phyloP scores from a whole-genome alignment of 2,797 vertebrate genomes.

The Protosalanx chinensis region DNA sequence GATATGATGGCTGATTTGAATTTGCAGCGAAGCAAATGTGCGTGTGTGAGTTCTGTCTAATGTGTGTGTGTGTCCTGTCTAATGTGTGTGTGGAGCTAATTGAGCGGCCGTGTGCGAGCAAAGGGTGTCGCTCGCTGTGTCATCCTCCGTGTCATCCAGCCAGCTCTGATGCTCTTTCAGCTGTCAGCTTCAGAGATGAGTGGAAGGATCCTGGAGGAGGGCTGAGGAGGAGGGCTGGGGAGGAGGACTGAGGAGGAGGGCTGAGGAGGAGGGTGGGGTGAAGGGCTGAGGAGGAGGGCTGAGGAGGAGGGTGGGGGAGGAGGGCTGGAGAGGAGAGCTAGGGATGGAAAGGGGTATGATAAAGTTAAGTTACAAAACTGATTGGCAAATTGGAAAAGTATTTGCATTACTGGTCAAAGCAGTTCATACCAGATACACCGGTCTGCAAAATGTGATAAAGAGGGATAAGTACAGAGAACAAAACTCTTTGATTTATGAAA shows the following conservation, averaged over 20 bases:
- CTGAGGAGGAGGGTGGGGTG: background rate
- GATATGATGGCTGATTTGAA: conserved; percentile 36
- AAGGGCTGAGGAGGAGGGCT: background rate
- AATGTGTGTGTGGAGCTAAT: conserved; percentile 46
- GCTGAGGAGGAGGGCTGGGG: too few relatives aligned
- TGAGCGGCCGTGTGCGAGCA: conserved; percentile 31
- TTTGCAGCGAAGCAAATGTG: conserved; percentile 7
- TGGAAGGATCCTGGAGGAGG: too few relatives aligned
- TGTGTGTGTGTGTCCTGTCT: background rate
- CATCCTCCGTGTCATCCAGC: conserved; percentile 8
- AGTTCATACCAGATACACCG: too few relatives aligned
- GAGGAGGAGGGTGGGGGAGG: too few relatives aligned
- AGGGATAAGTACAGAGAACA: background rate
- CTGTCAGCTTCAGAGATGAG: too few relatives aligned
- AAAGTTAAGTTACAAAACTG: too few relatives aligned
- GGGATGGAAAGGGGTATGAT: background rate
- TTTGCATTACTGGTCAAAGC: too few relatives aligned
- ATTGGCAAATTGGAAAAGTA: too few relatives aligned
- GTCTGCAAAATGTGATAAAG: background rate
- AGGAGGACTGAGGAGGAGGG: background rate
- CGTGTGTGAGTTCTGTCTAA: too few relatives aligned
- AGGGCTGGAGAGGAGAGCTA: background rate
- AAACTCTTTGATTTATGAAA: background rate
- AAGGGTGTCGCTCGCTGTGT: conserved; percentile 9
- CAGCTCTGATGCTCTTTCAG: too few relatives aligned